Evolutionary conservation across 1,140 invertebrate species (phyloP), one percentile per base, ranked within the genome.

Genomic region (Bombus confusus): DNA sequence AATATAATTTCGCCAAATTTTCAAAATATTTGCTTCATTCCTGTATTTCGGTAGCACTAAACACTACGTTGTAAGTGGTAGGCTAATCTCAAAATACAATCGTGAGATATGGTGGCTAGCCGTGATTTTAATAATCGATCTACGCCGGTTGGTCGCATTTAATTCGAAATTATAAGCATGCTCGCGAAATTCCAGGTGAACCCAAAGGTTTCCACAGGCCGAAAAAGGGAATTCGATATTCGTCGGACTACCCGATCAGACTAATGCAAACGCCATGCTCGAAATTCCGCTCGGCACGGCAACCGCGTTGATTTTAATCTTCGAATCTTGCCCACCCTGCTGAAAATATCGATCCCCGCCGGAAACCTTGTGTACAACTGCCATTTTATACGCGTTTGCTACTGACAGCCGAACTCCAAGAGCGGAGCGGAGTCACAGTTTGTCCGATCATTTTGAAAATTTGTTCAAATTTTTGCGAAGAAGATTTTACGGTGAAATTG

Each of bases 271-370:
- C 43, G 59, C 31, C 62, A 52, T 52, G 47, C 59, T 13, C 28
- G 28, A n/a, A 28, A 62, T 62, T 62, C 59, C 59, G 28, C 28
- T 12, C 28, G 59, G 34, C 47, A 8, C 25, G 64, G n/a, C 13
- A n/a, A 28, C 25, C 43, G 43, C 57, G 62, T 52, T 77, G 59
- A 83, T 77, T 83, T 83, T 83, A 83, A 83, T 78, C 82, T 57
- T 39, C 28, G 64, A 59, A 69, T 43, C 43, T 25, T 52, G 47
- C 43, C 4, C 28, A 31, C 8, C 15, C 73, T 22, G 12, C 15
- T 25, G 74, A 43, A 52, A 83, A 69, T 77, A 78, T 83, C 74
- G 82, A 83, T 78, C 39, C 9, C 5, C n/a, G 6, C n/a, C 3
- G 9, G 4, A n/a, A n/a, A n/a, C 43, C 34, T 9, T 28, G 43